Evolutionary conservation across 2,888 invertebrate species (phyloP), one percentile per base, ranked within the genome.

Genomic region (Calliphora vomitoria): DNA sequence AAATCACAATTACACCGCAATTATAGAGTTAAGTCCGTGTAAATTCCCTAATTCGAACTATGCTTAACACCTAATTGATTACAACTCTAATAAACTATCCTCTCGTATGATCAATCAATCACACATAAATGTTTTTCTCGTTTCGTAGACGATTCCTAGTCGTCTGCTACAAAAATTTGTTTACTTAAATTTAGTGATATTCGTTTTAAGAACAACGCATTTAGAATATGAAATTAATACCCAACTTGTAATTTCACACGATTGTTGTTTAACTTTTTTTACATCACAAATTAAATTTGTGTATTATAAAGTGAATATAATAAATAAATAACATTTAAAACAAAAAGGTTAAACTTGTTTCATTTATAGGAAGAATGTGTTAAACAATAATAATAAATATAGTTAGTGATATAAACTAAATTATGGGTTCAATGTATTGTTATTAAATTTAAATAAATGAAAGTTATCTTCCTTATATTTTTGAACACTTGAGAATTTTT

Each of bases 261-360:
- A 58, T 75, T 82, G 82, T 75, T 58, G 82, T 75, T 58, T 20
- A 35, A 68, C 47, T 41, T 76, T 82, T 82, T 75, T 35, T 76
- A 83, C 8, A 62, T 83, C 76, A 62, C 76, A 86, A 86, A 79
- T 79, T 64, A 68, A 79, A 79, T 84, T 79, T 79, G 79, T 84
- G 79, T 79, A 72, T 55, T 71, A 47, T 62, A 71, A 53, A 55
- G 66, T 58, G 68, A 74, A 74, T 25, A 25, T 25, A 2, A 25
- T 25, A 38, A 18, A 41, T 13, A 44, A 50, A 50, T 58, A 58
- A 25, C 11, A 25, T 58, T 25, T 11, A 58, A 58, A 58, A 13
- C 13, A 25, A n/a, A 44, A 13, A 10, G 8, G 1, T 20, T 20
- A 55, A 58, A 25, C 58, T 58, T 10, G 35, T 38, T 64, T 64